Base-by-base conservation (phyloP, 2,888 invertebrate genomes). In the Metallyticus violacea region DNA sequence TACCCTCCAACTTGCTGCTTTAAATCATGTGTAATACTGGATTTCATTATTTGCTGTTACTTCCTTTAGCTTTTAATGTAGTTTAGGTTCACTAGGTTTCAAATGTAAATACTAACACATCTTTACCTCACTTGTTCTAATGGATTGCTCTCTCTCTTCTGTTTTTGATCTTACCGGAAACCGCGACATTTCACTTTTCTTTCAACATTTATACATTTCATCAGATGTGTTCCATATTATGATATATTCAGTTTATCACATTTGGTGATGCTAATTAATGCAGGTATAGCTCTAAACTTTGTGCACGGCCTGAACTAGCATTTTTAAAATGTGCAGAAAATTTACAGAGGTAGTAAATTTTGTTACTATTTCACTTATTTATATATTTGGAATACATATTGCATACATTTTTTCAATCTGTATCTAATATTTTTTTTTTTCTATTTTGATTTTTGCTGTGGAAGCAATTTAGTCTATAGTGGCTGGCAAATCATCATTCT, bases 291-390 rank as follows among this genome's bases (percentile, higher is more conserved):
- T 62, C 40, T 62, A 62, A 62, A 83, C 9, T 77, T 6, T 83
- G 83, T 83, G 83, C 83, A 83, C 83, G 83, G 83, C 83, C 83
- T 83, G 83, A 81, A 62, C 40, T 62, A 62, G 40, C 9, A 62
- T 62, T 62, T 62, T 62, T 62, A 62, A 62, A 62, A 15, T 62
- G 40, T 62, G 22, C 40, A 62, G 40, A 62, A 62, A 62, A 15
- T 7, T 15, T 62, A 62, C 40, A 62, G 40, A 62, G 22, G 40
- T 62, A 62, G 40, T 62, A 22, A 62, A 62, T 62, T 62, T 62
- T 62, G 40, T 62, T 62, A 62, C 40, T 62, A 62, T 62, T 62
- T 62, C 40, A 62, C 40, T 62, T 62, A n/a, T n/a, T n/a, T n/a
- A 15, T 62, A 62, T 62, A 62, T 62, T 62, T 62, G 40, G 22